These are phyloP conservation scores for Alcis repandata DNA, from an alignment of 2,888 invertebrate genomes.

Conservation along the genomic window DNA sequence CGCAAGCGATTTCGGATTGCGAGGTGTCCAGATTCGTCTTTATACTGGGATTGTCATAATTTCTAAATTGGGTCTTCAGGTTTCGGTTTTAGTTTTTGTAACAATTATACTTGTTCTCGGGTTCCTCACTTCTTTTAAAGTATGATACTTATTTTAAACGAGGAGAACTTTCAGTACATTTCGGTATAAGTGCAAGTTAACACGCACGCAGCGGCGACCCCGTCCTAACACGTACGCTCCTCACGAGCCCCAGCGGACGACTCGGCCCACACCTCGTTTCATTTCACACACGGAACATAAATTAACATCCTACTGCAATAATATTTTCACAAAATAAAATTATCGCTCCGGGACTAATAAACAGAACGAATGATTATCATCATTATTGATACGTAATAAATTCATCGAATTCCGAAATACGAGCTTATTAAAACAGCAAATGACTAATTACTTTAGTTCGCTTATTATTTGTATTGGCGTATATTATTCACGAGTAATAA, in stretches of 20 bases:
- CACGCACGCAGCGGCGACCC: conserved; percentile 29
- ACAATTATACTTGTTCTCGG: too few species aligned
- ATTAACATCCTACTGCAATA: conserved; percentile 41
- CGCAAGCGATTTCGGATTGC: too few species aligned
- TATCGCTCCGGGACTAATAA: conserved; percentile 45
- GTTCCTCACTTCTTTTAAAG: neutral
- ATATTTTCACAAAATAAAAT: conserved; percentile 39
- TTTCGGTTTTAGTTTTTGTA: too few species aligned
- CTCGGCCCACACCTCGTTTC: conserved; percentile 26
- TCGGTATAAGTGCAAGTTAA: conserved; percentile 22
- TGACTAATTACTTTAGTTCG: conserved; percentile 32
- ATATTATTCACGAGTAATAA: conserved; percentile 9
- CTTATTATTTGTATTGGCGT: conserved; percentile 14
- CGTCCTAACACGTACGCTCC: conserved; percentile 34
- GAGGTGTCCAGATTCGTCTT: too few species aligned
- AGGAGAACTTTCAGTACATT: conserved; percentile 4
- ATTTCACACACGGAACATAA: conserved; percentile 37
- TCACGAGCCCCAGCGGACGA: conserved; percentile 40
- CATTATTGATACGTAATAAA: conserved; percentile 37
- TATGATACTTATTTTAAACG: neutral
- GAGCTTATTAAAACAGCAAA: conserved; percentile 29
- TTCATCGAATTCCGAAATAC: conserved; percentile 14
- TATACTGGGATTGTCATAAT: too few species aligned
- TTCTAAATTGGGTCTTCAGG: too few species aligned
- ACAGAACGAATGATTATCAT: conserved; percentile 41